Base-by-base conservation (phyloP, 2,113 vertebrate species). In the Pygathrix nemaeus region DNA sequence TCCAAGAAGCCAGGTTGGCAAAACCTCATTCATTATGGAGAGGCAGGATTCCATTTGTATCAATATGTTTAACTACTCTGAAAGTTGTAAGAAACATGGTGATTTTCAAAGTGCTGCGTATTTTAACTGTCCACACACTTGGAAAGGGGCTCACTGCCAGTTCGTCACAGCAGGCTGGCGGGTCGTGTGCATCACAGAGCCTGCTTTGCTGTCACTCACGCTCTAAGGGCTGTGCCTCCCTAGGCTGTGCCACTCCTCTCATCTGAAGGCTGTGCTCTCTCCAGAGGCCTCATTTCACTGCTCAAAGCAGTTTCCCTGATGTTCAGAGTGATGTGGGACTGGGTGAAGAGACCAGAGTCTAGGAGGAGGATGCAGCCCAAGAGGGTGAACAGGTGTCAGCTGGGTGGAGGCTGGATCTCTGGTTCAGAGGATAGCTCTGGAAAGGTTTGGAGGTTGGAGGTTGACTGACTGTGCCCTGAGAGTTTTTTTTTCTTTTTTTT, bases 131-230 rank as follows among this genome's bases (percentile, higher is more conserved):
- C 30, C 5, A 6, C 20, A n/a, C 14, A 64, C 40, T 66, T 70
- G 45, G 83, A 85, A 66, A 38, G 50, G 8, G 32, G 5, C 52
- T 86, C 2, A 2, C 73, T 79, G 50, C 32, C 38, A 16, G 38
- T 72, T 38, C 66, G 12, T 40, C 4, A 25, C 38, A 0, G 13
- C 27, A 16, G 21, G 4, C 0, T 3, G 23, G 23, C 0, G 1
- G 43, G 66, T 52, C 8, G 8, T 20, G 32, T 10, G 20, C 11
- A 8, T 30, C 52, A 27, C 17, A 25, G 21, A 73, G 30, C 23
- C 30, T 30, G 25, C 50, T 30, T 92, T 73, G 52, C 61, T 59
- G 32, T 78, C 20, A 75, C 8, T 59, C 25, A 0, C 12, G 21
- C 6, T 14, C 64, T 27, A 17, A 32, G 17, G 45, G 59, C 32